A percentile compares a stretch with the other conserved stretches of the same genome.
Evolutionary conservation across 2,888 invertebrate species (phyloP).

Genomic region (Smittia aterrima): DNA sequence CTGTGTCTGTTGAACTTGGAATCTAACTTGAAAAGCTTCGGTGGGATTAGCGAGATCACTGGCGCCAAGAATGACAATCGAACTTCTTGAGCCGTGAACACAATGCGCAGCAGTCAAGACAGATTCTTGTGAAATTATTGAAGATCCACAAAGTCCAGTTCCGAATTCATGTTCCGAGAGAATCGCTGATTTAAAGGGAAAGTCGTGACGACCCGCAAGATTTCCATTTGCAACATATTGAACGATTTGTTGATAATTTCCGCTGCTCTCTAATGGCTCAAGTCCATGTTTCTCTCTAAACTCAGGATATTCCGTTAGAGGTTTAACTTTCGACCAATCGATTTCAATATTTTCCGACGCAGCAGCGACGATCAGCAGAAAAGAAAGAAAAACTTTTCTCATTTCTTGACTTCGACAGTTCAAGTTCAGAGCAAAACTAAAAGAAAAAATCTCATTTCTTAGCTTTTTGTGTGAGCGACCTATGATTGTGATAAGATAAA

Average conservation of each 20-base stretch:
- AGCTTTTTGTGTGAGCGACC: neutral
- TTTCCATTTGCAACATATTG: neutral
- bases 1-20: neutral
- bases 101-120: neutral
- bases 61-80: neutral
- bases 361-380: neutral
- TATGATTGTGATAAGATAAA: neutral
- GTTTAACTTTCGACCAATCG: slow-evolving; percentile 1
- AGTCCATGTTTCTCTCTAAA: neutral
- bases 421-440: neutral
- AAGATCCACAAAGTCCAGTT: neutral
- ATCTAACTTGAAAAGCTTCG: neutral
- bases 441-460: neutral
- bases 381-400: neutral
- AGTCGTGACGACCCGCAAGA: neutral
- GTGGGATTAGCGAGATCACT: neutral
- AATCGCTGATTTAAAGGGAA: neutral
- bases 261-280: neutral
- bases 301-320: neutral
- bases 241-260: neutral
- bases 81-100: neutral
- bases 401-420: neutral
- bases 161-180: neutral
- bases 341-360: neutral
- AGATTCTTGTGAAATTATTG: neutral